Conservation (phyloP, 1,140 invertebrate species). For the Protaetia brevitarsis region DNA sequence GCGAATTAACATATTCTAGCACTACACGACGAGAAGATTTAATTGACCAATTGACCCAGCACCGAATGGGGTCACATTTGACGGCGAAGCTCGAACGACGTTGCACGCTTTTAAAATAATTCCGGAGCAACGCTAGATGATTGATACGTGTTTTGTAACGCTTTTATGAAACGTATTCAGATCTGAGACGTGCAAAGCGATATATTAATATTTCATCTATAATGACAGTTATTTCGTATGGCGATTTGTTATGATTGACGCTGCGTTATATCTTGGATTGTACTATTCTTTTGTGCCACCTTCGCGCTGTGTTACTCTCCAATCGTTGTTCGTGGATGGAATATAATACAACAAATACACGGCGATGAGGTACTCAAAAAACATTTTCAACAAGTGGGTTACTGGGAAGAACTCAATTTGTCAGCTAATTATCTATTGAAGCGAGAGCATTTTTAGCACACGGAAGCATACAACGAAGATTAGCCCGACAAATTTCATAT, state of each 20-base stretch:
- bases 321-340: neutral
- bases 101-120: slow-evolving; percentile 5
- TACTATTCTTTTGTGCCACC: neutral
- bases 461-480: too few relatives aligned
- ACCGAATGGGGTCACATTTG: slow-evolving; percentile 3
- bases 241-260: slow-evolving; percentile 7
- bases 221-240: slow-evolving; percentile 12
- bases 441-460: too few relatives aligned
- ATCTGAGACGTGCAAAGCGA: neutral
- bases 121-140: slow-evolving; percentile 3
- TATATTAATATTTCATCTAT: slow-evolving; percentile 9
- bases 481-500: too few relatives aligned
- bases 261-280: neutral
- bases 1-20: slow-evolving; percentile 7
- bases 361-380: too few relatives aligned
- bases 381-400: too few relatives aligned
- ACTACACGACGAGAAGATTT: neutral
- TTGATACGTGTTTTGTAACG: slow-evolving; percentile 10
- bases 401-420: too few relatives aligned
- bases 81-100: neutral
- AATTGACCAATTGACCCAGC: slow-evolving; percentile 16
- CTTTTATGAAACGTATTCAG: slow-evolving; percentile 6
- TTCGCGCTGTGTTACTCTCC: neutral
- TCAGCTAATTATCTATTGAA: too few relatives aligned
- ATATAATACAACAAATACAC: too few relatives aligned